Base-by-base conservation (phyloP, 2,113 vertebrate species). In the Reinhardtius hippoglossoides region DNA sequence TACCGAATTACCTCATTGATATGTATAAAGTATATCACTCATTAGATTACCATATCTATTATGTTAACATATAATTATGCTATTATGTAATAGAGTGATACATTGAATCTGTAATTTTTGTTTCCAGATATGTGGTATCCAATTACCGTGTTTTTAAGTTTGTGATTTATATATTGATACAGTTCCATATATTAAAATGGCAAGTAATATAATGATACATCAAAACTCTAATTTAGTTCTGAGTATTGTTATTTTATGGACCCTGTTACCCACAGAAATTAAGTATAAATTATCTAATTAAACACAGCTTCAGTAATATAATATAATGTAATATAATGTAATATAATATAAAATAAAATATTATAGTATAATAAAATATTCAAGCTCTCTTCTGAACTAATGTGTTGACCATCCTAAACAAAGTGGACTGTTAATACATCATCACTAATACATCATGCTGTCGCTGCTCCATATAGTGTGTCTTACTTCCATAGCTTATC, bases 1-100 rank as follows among this genome's bases (percentile, higher is more conserved):
- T 23, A 48, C 68, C 56, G 84, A 88, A 92, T 92, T 83, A 89
- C 78, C 71, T 88, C 23, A 91, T 89, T 92, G 87, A 91, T 83
- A 86, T 89, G 81, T 87, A 71, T 72, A 77, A 82, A 74, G 67
- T 76, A 78, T 73, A 88, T 71, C 66, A 57, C 55, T 90, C 80
- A 89, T 91, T 82, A 88, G 40, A 91, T 78, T 81, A 74, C 55
- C 69, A 75, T 82, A 71, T 85, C 70, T 84, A 82, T 80, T 82
- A 66, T 68, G 24, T 83, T 75, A 67, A 74, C 46, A 72, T 83
- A 78, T 88, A 88, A 92, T 84, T 78, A 71, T 78, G 18, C 74
- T 56, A 78, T 80, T 81, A 78, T 76, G 21, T 58, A 74, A 86
- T 87, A 70, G 80, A 73, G 74, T 50, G 44, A 76, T 68, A 61